Evolutionary conservation across 2,797 vertebrate genomes (phyloP), one percentile per base, ranked within the genome.

Genomic region (Cephalopachus bancanus): DNA sequence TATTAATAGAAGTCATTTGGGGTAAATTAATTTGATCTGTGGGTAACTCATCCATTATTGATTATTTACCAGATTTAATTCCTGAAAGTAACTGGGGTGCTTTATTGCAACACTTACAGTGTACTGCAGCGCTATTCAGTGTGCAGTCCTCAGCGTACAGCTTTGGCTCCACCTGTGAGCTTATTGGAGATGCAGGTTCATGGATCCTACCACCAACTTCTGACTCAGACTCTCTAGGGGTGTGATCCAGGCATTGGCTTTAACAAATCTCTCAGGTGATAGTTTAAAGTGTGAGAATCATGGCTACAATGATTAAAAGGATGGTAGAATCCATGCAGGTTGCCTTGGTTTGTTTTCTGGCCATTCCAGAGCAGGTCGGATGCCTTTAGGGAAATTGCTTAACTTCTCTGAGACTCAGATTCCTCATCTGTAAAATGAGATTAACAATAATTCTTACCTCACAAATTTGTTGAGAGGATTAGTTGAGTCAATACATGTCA

Each of bases 1-100:
- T 89, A 89, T 96, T 95, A 96, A 83, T 93, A 64, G 28, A 94
- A 91, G 89, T 90, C 89, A 74, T 88, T 94, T 95, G 91, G 83
- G n/a, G 30, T 87, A 89, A 87, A 89, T 96, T 96, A 84, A 91
- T 94, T 95, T 93, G 87, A 90, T 81, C 81, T 37, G 5, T 0
- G 0, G 59, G 81, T 72, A 86, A 95, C 88, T 90, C 91, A 92
- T 44, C 17, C 67, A 75, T 93, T 93, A 95, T 95, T 81, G 89
- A 94, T 78, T 83, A 16, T 76, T 93, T 93, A 44, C 79, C 57
- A 89, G 86, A 95, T 87, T 95, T 84, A 72, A 91, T 83, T 92
- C 69, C 94, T 72, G 72, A 81, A 79, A 59, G 53, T 59, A 95
- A 91, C 64, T 62, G 33, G 51, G 33, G 20, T 51, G 10, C n/a